Evolutionary conservation across 2,888 invertebrate species (phyloP), one percentile per base, ranked within the genome.

Genomic region (Endomychus coccineus): DNA sequence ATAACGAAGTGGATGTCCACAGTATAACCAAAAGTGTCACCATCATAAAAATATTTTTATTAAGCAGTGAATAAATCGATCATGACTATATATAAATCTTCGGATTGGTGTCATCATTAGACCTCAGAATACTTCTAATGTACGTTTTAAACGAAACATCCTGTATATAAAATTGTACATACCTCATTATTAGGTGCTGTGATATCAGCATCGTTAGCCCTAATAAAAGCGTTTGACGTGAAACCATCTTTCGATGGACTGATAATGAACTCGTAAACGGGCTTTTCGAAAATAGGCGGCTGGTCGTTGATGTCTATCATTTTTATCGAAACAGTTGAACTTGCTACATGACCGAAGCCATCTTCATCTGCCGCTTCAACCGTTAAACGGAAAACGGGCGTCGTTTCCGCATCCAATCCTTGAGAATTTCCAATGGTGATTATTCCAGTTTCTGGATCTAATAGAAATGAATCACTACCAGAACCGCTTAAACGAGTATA

Each of bases 341-440:
- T 80, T 27, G 84, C 80, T 51, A 75, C 74, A 59, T 83, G 79
- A 39, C 89, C 90, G 52, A 75, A 71, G 34, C 89, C 88, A 52
- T 87, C 81, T 59, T 84, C 83, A 67, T 95, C 94, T 47, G 83
- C 77, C 42, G 92, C 94, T 70, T 86, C 85, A 43, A 94, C 83
- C 57, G 78, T 78, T 51, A 92, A 74, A 61, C 80, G 76, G 62
- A 87, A 77, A 50, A 80, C 80, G 49, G 82, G 75, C 66, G 80
- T 78, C 19, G 75, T 70, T 68, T 92, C 91, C 23, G 90, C 78
- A 65, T 96, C 94, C 47, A 92, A 79, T 14, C 78, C 77, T 49
- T 81, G 76, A 44, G 78, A 78, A 52, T 81, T 77, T 19, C 80
- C 80, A 17, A 94, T 81, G 3, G 83, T 83, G 50, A 96, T 82